Evolutionary conservation across 2,888 invertebrate genomes (phyloP), one percentile per base, ranked within the genome.

Genomic region (Eristalis tenax): DNA sequence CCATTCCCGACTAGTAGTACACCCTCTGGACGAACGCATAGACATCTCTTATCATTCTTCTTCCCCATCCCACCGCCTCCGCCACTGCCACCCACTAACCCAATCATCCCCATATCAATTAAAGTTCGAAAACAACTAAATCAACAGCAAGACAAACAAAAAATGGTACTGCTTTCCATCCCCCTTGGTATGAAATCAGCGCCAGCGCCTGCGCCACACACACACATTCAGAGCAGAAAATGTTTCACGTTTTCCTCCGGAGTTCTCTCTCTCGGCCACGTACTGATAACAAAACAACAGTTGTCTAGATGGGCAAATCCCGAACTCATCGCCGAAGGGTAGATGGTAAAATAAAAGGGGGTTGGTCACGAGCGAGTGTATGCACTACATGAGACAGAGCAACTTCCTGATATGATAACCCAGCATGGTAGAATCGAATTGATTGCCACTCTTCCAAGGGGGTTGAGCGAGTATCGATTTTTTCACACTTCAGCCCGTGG

Each of bases 221-320:
- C n/a, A 64, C 26, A 23, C 15, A 22, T 10, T 40, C 15, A 71
- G 22, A 56, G 13, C 38, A 8, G 38, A 38, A 13, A 38, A 13
- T 13, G 57, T 22, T 68, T 40, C 66, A 69, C 69, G 69, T 32
- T 32, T 32, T 74, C 83, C 74, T 65, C 74, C 69, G 10, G 6
- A 22, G 26, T 5, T 23, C n/a, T 32, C 43, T 43, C 43, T 35
- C 63, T 23, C 66, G 65, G 38, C 40, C 70, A 28, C 85, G 57
- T 68, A 73, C 76, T 85, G 85, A 85, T 85, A 81, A 85, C 76
- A 77, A 77, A 77, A 81, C 68, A 81, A 71, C 79, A 84, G 69
- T 79, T 84, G 69, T 70, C 65, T 64, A 23, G 61, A 22, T 59
- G 56, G 22, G 28, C 18, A 63, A 63, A 43, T 56, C n/a, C 15